These are phyloP conservation scores for Harmothoe impar DNA, from an alignment of 2,888 invertebrate species.

Conservation along the genomic window DNA sequence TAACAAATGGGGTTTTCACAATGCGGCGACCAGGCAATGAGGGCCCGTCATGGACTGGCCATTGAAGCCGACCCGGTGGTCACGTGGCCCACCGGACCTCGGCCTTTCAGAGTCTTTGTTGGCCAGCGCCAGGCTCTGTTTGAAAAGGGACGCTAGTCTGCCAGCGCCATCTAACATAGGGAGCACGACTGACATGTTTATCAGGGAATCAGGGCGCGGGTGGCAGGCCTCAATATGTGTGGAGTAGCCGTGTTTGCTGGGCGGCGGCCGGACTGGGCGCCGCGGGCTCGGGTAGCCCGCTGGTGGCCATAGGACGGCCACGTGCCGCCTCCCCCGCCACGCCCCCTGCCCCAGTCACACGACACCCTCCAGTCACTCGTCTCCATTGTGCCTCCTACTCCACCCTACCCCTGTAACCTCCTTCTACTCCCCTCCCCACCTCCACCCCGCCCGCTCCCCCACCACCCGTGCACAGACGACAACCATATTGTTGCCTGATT, in stretches of 20 bases:
- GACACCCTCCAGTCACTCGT: conserved; percentile 36
- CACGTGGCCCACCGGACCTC: conserved; percentile 10
- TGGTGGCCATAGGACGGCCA: conserved; percentile 35
- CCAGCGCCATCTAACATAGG: background rate
- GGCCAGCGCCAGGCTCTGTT: conserved; percentile 6
- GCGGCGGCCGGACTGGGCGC: conserved; percentile 23
- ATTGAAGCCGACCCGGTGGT: background rate
- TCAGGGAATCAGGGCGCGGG: conserved; percentile 50
- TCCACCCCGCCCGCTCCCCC: background rate
- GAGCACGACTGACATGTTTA: conserved; percentile 44
- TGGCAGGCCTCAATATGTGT: background rate
- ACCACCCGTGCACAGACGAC: conserved; percentile 7
- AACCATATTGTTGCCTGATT: conserved; percentile 50
- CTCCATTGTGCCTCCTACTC: conserved; percentile 1
- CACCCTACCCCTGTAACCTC: background rate
- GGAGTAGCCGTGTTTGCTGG: background rate
- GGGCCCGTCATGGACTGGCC: background rate
- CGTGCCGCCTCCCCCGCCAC: conserved; percentile 44
- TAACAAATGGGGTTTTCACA: conserved; percentile 34
- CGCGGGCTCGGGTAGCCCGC: background rate
- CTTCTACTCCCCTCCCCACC: background rate
- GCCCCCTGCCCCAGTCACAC: conserved; percentile 48
- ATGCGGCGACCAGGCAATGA: background rate
- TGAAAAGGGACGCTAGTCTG: conserved; percentile 25
- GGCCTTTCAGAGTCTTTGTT: background rate